Evolutionary conservation across 1,140 invertebrate genomes (phyloP), one percentile per base, ranked within the genome.

Genomic region (Meteorus sp.): DNA sequence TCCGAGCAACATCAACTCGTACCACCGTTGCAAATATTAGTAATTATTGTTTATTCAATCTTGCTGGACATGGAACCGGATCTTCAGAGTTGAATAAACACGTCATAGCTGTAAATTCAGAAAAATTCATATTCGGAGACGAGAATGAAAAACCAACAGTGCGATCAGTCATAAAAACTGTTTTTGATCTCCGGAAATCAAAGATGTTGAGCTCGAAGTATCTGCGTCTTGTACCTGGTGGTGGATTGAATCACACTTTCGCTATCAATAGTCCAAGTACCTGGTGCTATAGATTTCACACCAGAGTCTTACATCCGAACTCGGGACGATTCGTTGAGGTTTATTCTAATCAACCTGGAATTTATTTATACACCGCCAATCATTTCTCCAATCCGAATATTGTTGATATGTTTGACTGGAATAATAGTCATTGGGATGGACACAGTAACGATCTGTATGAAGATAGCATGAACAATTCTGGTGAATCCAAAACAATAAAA

Each of bases 221-320:
- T 29, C 74, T 85, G 11, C 67, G 72, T 35, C 69, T 75, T 37
- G 69, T 83, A 23, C 63, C 76, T 5, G 75, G 77, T 6, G 63
- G 74, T 39, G 88, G 92, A 1, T 94, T 84, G 69, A 91, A 95
- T 76, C 86, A 91, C 64, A 93, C 92, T 71, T 92, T 88, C 67
- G 89, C 88, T 62, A 73, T 92, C 8, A 83, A 76, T 45, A 76
- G 67, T 56, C 67, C 68, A 4, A 68, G 48, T 51, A 8, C 13
- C 15, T 67, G 65, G 63, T 65, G 41, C 41, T 74, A 72, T 29
- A 58, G 70, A 59, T 72, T 73, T 25, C 71, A 74, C 44, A 71
- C 67, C 25, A 69, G 83, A 56, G 71, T 85, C 11, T 62, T 75
- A 31, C 80, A 86, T 64, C 73, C 77, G 9, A 57, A 54, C 2